Percentiles rank a stretch among this genome's conserved stretches.
These are phyloP conservation scores for Eurypyga helias DNA, from an alignment of 2,113 vertebrate species.

Conservation along the genomic window DNA sequence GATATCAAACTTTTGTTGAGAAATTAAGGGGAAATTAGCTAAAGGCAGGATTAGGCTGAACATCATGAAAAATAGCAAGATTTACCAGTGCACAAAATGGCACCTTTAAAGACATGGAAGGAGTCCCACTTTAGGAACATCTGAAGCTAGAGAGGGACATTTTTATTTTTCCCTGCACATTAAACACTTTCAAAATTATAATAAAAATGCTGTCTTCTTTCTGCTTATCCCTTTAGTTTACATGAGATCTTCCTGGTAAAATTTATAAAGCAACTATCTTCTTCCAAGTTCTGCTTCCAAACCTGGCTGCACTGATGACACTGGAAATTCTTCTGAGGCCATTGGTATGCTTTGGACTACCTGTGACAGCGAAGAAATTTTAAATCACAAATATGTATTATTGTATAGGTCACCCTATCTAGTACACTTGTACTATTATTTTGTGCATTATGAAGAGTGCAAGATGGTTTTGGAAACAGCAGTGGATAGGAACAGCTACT, in stretches of 20 bases:
- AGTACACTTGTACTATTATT: not conserved
- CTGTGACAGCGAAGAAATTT: not conserved
- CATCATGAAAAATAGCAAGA: not conserved
- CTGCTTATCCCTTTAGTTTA: not conserved
- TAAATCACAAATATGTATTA: not conserved
- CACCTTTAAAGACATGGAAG: not conserved
- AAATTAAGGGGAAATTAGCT: not conserved
- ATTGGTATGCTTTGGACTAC: not conserved
- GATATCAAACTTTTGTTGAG: not conserved
- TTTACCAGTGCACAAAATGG: not conserved
- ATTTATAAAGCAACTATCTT: not conserved
- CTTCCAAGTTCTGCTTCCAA: not conserved
- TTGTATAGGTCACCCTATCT: too few relatives aligned
- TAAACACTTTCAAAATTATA: not conserved
- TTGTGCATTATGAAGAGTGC: not conserved
- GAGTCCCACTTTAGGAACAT: not conserved
- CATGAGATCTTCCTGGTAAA: not conserved
- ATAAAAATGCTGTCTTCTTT: not conserved
- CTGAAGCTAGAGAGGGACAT: not conserved
- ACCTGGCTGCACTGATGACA: not conserved
- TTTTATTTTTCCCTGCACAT: not conserved
- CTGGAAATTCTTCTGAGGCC: not conserved
- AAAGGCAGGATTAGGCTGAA: not conserved
- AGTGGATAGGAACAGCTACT: not conserved
- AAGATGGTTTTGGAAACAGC: not conserved